Conservation (phyloP, 2,797 vertebrate genomes). For the Myotis myotis region DNA sequence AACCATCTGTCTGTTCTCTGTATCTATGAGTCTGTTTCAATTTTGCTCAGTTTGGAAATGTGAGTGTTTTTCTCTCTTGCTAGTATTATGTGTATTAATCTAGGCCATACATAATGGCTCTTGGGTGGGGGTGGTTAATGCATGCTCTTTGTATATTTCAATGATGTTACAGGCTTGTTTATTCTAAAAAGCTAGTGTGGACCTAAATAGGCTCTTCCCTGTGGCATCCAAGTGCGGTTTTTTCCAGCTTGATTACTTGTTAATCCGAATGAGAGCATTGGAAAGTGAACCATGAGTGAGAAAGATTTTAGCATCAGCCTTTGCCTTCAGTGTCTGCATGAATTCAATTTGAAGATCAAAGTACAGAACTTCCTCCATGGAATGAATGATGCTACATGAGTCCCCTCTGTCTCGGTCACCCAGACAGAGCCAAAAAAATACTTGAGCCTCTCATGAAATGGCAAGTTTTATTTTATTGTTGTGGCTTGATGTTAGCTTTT, state of each 20-base stretch:
- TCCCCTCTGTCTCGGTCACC: background rate
- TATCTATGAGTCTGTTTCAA: background rate
- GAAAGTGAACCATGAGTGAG: background rate
- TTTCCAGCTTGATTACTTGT: background rate
- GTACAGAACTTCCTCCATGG: background rate
- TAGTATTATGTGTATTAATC: rapidly evolving
- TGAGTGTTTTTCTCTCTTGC: background rate
- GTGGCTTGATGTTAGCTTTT: background rate
- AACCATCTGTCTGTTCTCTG: background rate
- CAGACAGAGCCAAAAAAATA: background rate
- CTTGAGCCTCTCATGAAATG: background rate
- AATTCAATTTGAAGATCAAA: background rate
- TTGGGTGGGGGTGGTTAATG: background rate
- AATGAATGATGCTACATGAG: background rate
- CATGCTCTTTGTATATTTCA: background rate
- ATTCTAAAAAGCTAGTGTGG: background rate
- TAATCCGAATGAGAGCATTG: background rate
- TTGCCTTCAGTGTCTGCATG: background rate
- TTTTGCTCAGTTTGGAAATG: background rate
- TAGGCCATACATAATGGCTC: background rate
- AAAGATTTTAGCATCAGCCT: background rate
- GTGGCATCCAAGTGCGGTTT: background rate
- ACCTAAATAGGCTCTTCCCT: background rate
- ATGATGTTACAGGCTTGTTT: background rate
- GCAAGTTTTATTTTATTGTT: background rate